Percentiles rank a stretch among this genome's conserved stretches.
phyloP scores from a whole-genome alignment of 2,888 invertebrate species.

The Eubasilissa splendida region DNA sequence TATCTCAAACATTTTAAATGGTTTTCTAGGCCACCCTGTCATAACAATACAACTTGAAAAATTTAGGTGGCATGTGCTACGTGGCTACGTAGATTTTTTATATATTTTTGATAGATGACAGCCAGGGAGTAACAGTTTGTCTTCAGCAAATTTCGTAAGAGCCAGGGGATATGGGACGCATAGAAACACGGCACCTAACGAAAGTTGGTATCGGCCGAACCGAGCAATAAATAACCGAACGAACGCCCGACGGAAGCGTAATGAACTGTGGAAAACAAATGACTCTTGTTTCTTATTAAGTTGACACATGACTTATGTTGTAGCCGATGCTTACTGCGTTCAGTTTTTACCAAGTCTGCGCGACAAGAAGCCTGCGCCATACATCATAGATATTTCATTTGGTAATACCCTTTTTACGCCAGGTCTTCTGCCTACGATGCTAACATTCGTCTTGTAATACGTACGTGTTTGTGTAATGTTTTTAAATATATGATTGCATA shows the following conservation, averaged over 20 bases:
- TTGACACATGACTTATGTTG: constrained; percentile 56
- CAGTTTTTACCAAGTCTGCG: constrained; percentile 39
- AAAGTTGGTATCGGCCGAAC: constrained; percentile 29
- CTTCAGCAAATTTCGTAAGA: too few species aligned
- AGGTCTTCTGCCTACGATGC: too few species aligned
- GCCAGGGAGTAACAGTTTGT: too few species aligned
- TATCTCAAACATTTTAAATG: too few species aligned
- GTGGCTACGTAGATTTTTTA: too few species aligned
- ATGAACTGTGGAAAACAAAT: constrained; percentile 57
- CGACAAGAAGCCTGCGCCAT: constrained; percentile 20
- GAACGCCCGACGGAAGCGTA: constrained; percentile 53
- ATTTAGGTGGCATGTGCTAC: too few species aligned
- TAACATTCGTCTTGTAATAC: too few species aligned
- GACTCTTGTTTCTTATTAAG: constrained; percentile 58
- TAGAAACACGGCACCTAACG: neutral
- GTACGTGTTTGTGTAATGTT: too few species aligned
- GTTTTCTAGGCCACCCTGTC: too few species aligned
- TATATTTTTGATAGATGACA: too few species aligned
- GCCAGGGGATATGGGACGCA: constrained; percentile 8
- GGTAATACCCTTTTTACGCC: neutral
- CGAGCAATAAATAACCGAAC: constrained; percentile 55
- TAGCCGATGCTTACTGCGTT: constrained; percentile 22
- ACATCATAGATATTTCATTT: constrained; percentile 47
- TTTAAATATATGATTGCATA: too few species aligned
- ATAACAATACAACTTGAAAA: too few species aligned